phyloP scores from a whole-genome alignment of 2,888 invertebrate genomes.

The Synanthedon myopaeformis region DNA sequence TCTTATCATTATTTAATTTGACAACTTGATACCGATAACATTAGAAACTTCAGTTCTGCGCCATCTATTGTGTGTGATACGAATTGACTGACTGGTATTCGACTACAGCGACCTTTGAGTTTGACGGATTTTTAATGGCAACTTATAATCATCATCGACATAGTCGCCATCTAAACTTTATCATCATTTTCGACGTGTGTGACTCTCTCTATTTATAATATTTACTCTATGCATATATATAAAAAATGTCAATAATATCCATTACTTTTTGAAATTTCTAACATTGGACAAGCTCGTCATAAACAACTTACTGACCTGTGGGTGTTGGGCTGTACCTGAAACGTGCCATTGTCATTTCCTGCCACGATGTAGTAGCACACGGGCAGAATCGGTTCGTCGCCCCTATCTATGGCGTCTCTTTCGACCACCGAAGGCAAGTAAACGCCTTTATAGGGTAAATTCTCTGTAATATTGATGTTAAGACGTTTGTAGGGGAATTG shows the following conservation, averaged over 20 bases:
- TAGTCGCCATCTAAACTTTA: too few species aligned
- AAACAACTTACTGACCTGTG: constrained; percentile 81
- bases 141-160: too few species aligned
- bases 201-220: too few species aligned
- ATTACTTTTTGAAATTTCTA: neutral
- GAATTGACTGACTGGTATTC: too few species aligned
- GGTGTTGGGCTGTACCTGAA: constrained; percentile 77
- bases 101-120: too few species aligned
- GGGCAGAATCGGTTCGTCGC: constrained; percentile 82
- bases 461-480: constrained; percentile 79
- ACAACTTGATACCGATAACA: too few species aligned
- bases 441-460: constrained; percentile 69
- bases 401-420: constrained; percentile 85
- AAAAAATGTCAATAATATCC: neutral
- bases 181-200: too few species aligned
- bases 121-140: too few species aligned
- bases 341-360: constrained; percentile 81
- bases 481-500: constrained; percentile 82
- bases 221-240: too few species aligned
- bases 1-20: neutral
- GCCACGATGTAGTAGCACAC: constrained; percentile 95
- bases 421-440: constrained; percentile 86
- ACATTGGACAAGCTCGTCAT: too few species aligned
- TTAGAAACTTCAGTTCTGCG: too few species aligned
- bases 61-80: too few species aligned